phyloP scores from a whole-genome alignment of 2,113 vertebrate species.

The Smithornis capensis region DNA sequence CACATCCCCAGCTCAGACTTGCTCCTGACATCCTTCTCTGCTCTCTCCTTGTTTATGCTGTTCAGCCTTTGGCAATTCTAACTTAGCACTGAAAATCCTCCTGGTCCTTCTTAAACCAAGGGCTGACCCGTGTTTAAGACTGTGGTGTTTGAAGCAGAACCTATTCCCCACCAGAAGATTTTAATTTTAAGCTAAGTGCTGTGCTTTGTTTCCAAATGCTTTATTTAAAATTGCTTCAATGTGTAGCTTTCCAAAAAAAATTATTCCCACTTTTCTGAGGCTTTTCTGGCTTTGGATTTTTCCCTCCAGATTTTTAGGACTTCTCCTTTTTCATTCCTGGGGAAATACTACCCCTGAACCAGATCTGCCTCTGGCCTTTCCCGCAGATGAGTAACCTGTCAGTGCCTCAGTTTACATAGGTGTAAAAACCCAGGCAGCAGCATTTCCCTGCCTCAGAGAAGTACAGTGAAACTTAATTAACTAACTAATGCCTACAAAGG shows the following conservation, averaged over 20 bases:
- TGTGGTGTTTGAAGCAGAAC: not conserved
- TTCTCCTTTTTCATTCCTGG: not conserved
- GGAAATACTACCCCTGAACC: not conserved
- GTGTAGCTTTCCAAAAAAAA: slow-evolving; percentile 50
- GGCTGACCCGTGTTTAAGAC: slow-evolving; percentile 6
- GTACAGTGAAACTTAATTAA: slow-evolving; percentile 16
- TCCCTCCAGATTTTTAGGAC: not conserved
- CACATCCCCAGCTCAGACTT: not conserved
- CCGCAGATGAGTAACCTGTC: not conserved
- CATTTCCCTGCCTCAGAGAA: slow-evolving; percentile 16
- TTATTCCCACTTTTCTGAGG: slow-evolving; percentile 42
- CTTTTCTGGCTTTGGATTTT: slow-evolving; percentile 28
- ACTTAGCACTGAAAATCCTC: slow-evolving; percentile 30
- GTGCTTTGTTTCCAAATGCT: slow-evolving; percentile 52
- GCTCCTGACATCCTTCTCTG: not conserved
- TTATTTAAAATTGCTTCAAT: slow-evolving; percentile 67
- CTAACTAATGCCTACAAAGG: slow-evolving; percentile 11
- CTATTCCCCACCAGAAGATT: slow-evolving; percentile 55
- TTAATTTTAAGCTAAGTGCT: slow-evolving; percentile 55
- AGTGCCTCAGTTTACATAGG: not conserved
- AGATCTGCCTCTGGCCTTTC: not conserved
- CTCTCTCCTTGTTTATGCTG: not conserved
- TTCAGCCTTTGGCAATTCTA: not conserved
- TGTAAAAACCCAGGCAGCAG: not conserved
- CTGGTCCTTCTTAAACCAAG: slow-evolving; percentile 38